Conservation (phyloP, 2,113 vertebrate genomes). For the Gila orcuttii region DNA sequence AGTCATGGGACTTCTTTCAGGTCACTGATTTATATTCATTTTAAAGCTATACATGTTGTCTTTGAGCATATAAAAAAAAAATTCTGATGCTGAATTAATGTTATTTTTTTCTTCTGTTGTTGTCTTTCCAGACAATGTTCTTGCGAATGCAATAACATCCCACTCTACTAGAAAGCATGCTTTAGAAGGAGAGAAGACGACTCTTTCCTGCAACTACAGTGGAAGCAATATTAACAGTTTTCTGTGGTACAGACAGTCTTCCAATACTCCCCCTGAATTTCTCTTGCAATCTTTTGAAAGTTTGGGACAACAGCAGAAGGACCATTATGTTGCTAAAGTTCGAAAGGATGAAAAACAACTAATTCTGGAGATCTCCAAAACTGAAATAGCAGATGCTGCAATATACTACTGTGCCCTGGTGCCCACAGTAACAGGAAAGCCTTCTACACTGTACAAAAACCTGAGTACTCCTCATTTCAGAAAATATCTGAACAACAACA, state of each 20-base stretch:
- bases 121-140: not conserved
- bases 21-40: not conserved
- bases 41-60: not conserved
- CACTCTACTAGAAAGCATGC: not conserved
- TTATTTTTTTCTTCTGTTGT: not conserved
- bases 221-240: not conserved
- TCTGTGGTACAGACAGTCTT: not conserved
- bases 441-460: slow-evolving; percentile 30
- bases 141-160: not conserved
- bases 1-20: not conserved
- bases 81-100: not conserved
- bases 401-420: not conserved
- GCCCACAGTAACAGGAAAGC: slow-evolving; percentile 38
- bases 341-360: not conserved
- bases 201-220: slow-evolving; percentile 33
- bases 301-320: not conserved
- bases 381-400: slow-evolving; percentile 38
- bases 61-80: not conserved
- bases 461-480: too few species aligned
- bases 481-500: not conserved
- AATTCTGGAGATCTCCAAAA: slow-evolving; percentile 38
- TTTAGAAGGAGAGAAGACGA: not conserved
- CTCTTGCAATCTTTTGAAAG: not conserved
- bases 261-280: not conserved
- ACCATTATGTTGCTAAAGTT: not conserved